Evolutionary conservation across 2,113 vertebrate species (phyloP), one percentile per base, ranked within the genome.

Genomic region (Phocoena sinus): DNA sequence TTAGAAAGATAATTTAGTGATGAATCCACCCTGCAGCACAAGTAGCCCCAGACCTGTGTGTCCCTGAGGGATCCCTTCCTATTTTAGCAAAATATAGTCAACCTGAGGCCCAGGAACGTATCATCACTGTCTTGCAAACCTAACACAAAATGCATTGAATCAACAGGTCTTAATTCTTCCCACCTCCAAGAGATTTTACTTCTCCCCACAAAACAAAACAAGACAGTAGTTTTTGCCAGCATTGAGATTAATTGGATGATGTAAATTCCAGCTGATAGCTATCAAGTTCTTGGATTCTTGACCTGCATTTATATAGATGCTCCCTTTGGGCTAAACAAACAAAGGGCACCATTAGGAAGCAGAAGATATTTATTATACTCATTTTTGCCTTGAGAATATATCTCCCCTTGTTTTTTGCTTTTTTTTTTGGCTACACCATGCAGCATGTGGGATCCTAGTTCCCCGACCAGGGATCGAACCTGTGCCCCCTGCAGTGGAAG

Each of bases 331-430:
- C 36, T 93, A 86, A 92, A 81, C 70, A 89, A 47, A 80, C 33
- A 81, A 74, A 97, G n/a, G 26, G 23, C 10, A 70, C 84, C 67
- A 67, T 97, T 92, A 89, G 84, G 94, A 92, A 79, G 20, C 63
- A 56, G 41, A 82, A 67, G 84, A 71, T 53, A 76, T 13, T 85
- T 83, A 36, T 67, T 98, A 93, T 96, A 94, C 87, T 96, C 93
- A 67, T 44, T 94, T 92, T 95, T 97, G 93, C 80, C 94, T 96
- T 38, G 93, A 93, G 80, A 95, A 58, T 94, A 89, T 36, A 44
- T 36, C 96, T 97, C 80, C 84, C 82, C 65, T 94, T 96, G 53
- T 53, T 53, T 53, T 17, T 53, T 53, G 53, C 53, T 53, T 53
- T 53, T 53, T 36, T 53, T 53, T 53, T 53, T 53, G 53, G 53